Conservation (phyloP, 1,140 invertebrate genomes). For the Philotrypesis tridentata region DNA sequence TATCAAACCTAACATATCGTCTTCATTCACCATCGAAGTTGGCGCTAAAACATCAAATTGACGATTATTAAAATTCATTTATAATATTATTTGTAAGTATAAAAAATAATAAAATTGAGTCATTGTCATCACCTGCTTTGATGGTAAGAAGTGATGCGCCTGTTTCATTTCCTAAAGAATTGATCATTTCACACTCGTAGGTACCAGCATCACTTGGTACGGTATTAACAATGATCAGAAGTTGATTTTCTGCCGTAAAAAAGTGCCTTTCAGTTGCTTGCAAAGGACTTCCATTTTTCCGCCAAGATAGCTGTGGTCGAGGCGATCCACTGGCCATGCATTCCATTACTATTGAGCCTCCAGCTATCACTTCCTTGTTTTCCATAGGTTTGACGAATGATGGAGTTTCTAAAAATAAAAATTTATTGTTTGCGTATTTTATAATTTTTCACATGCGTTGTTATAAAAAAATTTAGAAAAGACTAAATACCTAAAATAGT, state of each 20-base stretch:
- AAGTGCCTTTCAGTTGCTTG: conserved; percentile 83
- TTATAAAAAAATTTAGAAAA: background rate
- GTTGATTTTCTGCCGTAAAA: conserved; percentile 88
- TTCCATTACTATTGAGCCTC: conserved; percentile 88
- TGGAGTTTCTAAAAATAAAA: conserved; percentile 80
- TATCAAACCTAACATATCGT: conserved; percentile 87
- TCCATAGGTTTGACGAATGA: conserved; percentile 89
- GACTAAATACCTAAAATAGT: conserved; percentile 82
- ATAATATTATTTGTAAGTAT: background rate
- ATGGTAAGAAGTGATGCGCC: conserved; percentile 76
- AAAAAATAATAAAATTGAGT: conserved; percentile 2
- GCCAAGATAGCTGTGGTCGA: conserved; percentile 91
- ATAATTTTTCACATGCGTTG: background rate
- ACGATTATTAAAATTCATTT: conserved; percentile 50
- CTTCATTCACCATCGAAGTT: conserved; percentile 71
- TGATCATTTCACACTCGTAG: conserved; percentile 92
- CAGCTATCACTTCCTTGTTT: conserved; percentile 85
- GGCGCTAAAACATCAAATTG: conserved; percentile 59
- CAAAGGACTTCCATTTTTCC: conserved; percentile 86
- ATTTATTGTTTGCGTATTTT: background rate
- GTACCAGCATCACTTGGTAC: conserved; percentile 84
- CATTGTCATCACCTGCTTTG: conserved; percentile 71
- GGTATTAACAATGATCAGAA: conserved; percentile 90
- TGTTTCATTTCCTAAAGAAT: conserved; percentile 83
- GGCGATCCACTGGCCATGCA: conserved; percentile 91